Conservation (phyloP, 2,797 vertebrate genomes). For the Varecia variegata region DNA sequence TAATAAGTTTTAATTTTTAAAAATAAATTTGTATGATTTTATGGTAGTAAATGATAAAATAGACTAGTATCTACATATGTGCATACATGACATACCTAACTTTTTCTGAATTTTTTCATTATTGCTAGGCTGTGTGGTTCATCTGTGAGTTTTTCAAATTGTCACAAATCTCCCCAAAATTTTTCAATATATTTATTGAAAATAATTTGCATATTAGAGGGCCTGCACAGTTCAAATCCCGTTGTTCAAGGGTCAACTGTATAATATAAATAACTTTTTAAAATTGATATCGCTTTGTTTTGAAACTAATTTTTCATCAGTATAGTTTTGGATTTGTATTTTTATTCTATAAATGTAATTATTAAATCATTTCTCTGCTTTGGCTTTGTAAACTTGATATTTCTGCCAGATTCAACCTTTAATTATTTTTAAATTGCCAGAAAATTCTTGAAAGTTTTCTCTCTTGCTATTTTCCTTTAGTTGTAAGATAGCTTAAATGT, state of each 20-base stretch:
- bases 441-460: background rate
- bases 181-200: background rate
- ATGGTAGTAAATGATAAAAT: background rate
- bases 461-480: slow-evolving; percentile 15
- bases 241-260: background rate
- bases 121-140: background rate
- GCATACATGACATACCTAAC: background rate
- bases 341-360: slow-evolving; percentile 16
- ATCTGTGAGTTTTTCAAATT: background rate
- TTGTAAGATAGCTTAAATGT: background rate
- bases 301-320: slow-evolving; percentile 23
- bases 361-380: slow-evolving; percentile 34
- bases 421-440: slow-evolving; percentile 53
- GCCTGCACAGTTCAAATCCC: background rate
- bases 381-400: slow-evolving; percentile 2
- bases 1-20: background rate
- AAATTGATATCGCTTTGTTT: background rate
- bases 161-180: background rate
- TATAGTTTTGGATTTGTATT: slow-evolving; percentile 15
- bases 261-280: background rate
- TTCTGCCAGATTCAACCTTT: slow-evolving; percentile 16
- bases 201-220: background rate
- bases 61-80: background rate
- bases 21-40: background rate
- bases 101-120: background rate